A percentile compares a stretch with the other conserved stretches of the same genome.
Conservation (phyloP, 2,888 invertebrate genomes). For the Acleris emargana region DNA sequence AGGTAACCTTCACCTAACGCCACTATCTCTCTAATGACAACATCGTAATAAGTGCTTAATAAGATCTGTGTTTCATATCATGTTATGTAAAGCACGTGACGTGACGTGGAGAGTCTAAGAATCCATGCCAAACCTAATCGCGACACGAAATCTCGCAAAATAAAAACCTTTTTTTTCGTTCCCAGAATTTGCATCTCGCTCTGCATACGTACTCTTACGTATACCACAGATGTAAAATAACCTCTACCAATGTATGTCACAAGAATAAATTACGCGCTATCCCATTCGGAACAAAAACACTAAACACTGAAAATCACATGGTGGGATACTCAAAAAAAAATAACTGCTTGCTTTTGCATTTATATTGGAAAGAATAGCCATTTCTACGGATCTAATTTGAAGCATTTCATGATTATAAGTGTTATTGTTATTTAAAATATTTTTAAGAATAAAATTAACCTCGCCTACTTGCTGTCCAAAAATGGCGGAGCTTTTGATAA, state of each 20-base stretch:
- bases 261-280: neutral
- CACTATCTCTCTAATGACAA: no score
- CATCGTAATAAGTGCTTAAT: no score
- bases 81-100: neutral
- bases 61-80: neutral
- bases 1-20: no score
- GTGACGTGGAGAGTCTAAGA: conserved; percentile 6
- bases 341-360: no score
- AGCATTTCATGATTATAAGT: no score
- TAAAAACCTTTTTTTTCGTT: conserved; percentile 20
- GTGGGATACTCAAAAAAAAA: no score
- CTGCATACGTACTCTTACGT: neutral
- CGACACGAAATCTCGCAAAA: conserved; percentile 1
- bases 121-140: conserved; percentile 5
- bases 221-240: neutral
- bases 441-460: no score
- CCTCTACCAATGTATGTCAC: neutral
- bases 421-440: no score
- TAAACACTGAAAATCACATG: neutral
- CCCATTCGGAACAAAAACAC: neutral
- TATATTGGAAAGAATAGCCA: no score
- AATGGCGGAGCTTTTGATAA: no score
- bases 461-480: no score
- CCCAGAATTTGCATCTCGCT: conserved; percentile 14
- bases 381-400: no score